Base-by-base conservation (phyloP, 1,140 invertebrate species). In the Megalopta genalis region DNA sequence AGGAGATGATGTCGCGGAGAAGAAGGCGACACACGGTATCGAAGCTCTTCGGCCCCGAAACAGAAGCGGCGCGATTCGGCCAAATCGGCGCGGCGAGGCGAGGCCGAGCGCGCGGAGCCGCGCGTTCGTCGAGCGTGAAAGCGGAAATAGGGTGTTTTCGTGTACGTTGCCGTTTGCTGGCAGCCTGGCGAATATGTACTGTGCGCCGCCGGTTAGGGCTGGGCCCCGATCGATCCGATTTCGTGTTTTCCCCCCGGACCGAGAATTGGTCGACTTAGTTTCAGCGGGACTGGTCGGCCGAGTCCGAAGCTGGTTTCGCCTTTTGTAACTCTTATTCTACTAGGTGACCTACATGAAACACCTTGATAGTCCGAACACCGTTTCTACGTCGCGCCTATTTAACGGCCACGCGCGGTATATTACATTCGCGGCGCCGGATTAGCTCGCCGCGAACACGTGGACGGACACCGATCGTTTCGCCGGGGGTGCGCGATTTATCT, bases 131-230 rank as follows among this genome's bases (percentile, higher is more conserved):
- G 32, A 21, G 4, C 59, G 46, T 54, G 27, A 49, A 14, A 37
- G 83, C 75, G 86, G 86, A 87, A 87, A 64, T 57, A 64, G 83
- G 77, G 77, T 62, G 68, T 18, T 65, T 64, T 78, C 27, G 18
- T 46, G 52, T 54, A n/a, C n/a, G n/a, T 57, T 14, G 7, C n/a
- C 25, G 27, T 72, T 64, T 37, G n/a, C n/a, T 57, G 49, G 2
- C 18, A n/a, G 9, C 9, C 9, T 8, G 46, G 46, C 8, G 4
- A 0, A 10, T 0, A 14, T 2, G 49, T 52, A 7, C 42, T 2
- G n/a, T 57, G 8, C 54, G 9, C n/a, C 10, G 37, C 4, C 21
- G 0, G 21, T 18, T 9, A 4, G 10, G 4, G 62, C n/a, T 67
- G 16, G 5, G 8, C 1, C 0, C 0, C 8, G 12, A 59, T 32